Conservation (phyloP, 2,888 invertebrate species). For the Cantharis rustica region DNA sequence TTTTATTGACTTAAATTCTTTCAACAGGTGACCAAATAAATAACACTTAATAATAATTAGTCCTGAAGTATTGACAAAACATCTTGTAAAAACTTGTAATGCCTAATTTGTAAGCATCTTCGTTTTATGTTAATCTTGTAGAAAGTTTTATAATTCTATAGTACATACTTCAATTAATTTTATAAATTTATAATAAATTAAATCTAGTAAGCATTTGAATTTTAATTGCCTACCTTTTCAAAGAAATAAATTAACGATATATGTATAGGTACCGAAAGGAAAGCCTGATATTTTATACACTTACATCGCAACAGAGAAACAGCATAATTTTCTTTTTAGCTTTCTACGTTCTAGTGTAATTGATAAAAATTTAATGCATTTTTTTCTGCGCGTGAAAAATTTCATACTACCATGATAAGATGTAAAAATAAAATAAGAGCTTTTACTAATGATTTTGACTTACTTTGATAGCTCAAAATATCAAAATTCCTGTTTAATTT, state of each 20-base stretch:
- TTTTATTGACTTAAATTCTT: neutral
- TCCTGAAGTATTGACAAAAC: neutral
- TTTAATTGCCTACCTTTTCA: neutral
- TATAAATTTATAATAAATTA: neutral
- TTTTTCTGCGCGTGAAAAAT: too few relatives aligned
- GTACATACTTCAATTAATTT: neutral
- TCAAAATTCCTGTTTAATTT: too few relatives aligned
- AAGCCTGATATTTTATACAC: too few relatives aligned
- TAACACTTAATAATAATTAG: neutral
- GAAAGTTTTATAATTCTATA: neutral
- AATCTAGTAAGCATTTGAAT: neutral
- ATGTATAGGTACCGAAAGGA: too few relatives aligned
- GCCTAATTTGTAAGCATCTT: neutral
- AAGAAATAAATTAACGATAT: neutral
- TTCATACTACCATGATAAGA: too few relatives aligned
- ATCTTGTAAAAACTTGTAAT: neutral
- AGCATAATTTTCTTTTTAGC: too few relatives aligned
- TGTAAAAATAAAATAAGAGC: too few relatives aligned
- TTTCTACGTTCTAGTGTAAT: too few relatives aligned
- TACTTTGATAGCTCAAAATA: too few relatives aligned
- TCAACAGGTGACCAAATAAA: neutral
- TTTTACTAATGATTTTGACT: too few relatives aligned
- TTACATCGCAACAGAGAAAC: too few relatives aligned
- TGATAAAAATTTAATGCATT: too few relatives aligned
- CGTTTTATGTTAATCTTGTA: neutral